Conservation (phyloP, 2,888 invertebrate genomes). For the Steinernema carpocapsae region DNA sequence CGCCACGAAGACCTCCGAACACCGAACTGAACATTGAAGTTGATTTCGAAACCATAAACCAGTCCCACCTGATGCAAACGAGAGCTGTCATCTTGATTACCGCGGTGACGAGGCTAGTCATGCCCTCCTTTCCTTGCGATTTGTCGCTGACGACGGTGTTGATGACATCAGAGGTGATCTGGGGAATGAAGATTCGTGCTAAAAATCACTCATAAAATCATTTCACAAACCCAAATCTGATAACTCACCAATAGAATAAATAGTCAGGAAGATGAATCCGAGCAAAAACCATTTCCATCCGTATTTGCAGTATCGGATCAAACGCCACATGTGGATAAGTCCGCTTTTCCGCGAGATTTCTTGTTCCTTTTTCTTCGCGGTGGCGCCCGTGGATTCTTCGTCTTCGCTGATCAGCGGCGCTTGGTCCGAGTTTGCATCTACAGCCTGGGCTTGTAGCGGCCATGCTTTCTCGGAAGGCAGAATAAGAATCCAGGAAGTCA, state of each 20-base stretch:
- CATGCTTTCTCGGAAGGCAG: slow-evolving; percentile 15
- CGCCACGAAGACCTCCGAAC: slow-evolving; percentile 69
- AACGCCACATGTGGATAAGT: slow-evolving; percentile 51
- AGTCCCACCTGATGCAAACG: slow-evolving; percentile 46
- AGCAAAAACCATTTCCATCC: slow-evolving; percentile 60
- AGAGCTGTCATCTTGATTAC: slow-evolving; percentile 56
- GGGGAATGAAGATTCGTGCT: slow-evolving; percentile 68
- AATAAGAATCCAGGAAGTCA: slow-evolving; percentile 45
- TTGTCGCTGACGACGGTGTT: slow-evolving; percentile 56
- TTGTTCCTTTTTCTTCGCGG: slow-evolving; percentile 35
- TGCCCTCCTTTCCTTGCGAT: slow-evolving; percentile 40
- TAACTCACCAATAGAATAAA: slow-evolving; percentile 60
- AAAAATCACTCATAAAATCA: slow-evolving; percentile 41
- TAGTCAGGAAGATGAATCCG: slow-evolving; percentile 62
- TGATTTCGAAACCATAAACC: background rate
- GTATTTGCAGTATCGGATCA: slow-evolving; percentile 57
- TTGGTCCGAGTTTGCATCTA: background rate
- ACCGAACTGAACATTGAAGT: slow-evolving; percentile 61
- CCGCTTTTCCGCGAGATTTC: slow-evolving; percentile 35
- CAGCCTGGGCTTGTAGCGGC: background rate
- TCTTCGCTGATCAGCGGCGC: slow-evolving; percentile 1
- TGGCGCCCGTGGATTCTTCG: slow-evolving; percentile 27
- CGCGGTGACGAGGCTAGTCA: slow-evolving; percentile 50
- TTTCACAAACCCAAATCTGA: background rate
- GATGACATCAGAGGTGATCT: slow-evolving; percentile 65